Evolutionary conservation across 2,113 vertebrate genomes (phyloP).

Genomic region (Tragelaphus buxtoni): DNA sequence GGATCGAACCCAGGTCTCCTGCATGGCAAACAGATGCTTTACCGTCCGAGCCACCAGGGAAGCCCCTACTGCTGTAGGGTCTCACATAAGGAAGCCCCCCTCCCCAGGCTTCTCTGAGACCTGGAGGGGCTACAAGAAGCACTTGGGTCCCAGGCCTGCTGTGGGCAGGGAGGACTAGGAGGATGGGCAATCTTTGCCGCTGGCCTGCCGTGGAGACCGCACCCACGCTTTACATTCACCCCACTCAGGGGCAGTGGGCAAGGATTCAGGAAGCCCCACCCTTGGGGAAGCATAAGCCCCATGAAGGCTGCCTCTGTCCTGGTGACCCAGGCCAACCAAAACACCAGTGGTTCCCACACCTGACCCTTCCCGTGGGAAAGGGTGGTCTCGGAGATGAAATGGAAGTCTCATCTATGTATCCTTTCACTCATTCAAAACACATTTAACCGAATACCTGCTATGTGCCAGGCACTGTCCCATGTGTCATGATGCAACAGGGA

Average conservation of each 20-base stretch:
- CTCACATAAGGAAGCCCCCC: background rate
- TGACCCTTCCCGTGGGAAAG: background rate
- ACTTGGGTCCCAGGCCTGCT: background rate
- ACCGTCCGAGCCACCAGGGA: background rate
- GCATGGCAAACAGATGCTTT: background rate
- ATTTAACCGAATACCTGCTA: background rate
- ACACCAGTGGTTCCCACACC: accelerated
- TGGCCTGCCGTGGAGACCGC: background rate
- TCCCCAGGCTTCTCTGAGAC: background rate
- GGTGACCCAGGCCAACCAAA: background rate
- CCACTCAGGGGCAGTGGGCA: background rate
- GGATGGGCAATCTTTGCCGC: background rate
- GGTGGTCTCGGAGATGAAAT: background rate
- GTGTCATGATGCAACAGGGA: accelerated
- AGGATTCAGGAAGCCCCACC: background rate
- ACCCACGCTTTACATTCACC: background rate
- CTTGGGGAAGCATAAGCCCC: accelerated
- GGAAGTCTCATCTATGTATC: background rate
- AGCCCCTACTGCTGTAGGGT: background rate
- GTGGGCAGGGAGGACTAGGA: background rate
- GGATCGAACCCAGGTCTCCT: background rate
- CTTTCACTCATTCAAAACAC: background rate
- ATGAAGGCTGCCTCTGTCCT: background rate
- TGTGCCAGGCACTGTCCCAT: background rate
- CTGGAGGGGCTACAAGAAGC: background rate